These are phyloP conservation scores for Malacoraja senta DNA, from an alignment of 2,797 vertebrate genomes.

Conservation along the genomic window DNA sequence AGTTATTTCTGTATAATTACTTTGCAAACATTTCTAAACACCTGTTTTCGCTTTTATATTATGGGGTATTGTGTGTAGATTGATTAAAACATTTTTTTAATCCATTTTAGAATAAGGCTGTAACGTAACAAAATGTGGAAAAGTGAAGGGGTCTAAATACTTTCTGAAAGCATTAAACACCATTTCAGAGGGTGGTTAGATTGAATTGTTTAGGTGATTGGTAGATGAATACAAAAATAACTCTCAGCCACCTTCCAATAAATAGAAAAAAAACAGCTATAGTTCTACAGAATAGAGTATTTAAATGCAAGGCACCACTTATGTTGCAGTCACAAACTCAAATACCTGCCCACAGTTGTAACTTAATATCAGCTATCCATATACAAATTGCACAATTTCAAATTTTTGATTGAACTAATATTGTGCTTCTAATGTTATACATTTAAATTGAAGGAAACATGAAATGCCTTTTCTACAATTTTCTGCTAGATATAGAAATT, in stretches of 20 bases:
- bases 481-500: neutral
- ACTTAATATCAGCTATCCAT: neutral
- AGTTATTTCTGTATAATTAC: no score
- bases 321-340: neutral
- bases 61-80: no score
- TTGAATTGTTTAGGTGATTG: neutral
- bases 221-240: neutral
- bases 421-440: neutral
- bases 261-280: no score
- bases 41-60: no score
- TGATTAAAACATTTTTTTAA: no score
- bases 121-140: no score
- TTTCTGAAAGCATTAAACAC: no score
- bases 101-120: no score
- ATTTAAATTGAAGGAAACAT: neutral
- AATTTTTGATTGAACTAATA: neutral
- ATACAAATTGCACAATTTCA: neutral
- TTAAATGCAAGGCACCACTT: neutral
- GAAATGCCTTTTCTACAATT: neutral
- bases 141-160: no score
- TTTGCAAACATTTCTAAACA: no score
- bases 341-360: neutral
- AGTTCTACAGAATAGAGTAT: neutral
- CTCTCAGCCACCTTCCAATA: neutral
- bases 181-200: neutral